phyloP scores from a whole-genome alignment of 2,888 invertebrate species.

The Leptodirus hochenwartii region DNA sequence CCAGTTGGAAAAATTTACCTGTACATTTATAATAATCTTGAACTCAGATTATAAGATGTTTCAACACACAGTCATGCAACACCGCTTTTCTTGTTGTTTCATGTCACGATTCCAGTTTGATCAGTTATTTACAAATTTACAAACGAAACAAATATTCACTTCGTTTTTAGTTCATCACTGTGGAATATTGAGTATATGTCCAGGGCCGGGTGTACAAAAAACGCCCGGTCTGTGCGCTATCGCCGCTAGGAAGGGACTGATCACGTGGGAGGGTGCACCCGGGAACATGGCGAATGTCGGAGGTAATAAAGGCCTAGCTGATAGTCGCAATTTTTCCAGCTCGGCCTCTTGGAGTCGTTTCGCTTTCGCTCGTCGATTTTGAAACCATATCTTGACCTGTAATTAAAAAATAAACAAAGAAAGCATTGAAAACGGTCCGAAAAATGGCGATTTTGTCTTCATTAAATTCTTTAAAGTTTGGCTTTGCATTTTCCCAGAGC shows the following conservation, averaged over 20 bases:
- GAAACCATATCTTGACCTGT: constrained; percentile 61
- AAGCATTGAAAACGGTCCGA: too few relatives aligned
- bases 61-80: neutral
- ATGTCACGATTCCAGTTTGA: neutral
- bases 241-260: constrained; percentile 45
- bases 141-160: neutral
- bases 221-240: constrained; percentile 40
- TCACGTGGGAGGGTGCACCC: constrained; percentile 34
- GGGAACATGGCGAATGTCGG: constrained; percentile 52
- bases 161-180: constrained; percentile 29
- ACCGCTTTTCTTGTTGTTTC: neutral
- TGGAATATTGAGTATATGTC: constrained; percentile 38
- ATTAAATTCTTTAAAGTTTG: too few relatives aligned
- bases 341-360: constrained; percentile 94
- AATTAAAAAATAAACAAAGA: constrained; percentile 17
- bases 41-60: neutral
- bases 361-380: constrained; percentile 78
- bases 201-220: constrained; percentile 35
- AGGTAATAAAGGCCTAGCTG: constrained; percentile 61
- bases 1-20: too few relatives aligned
- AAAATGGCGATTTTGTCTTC: too few relatives aligned
- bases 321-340: constrained; percentile 73
- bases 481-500: too few relatives aligned
- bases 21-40: too few relatives aligned
- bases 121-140: neutral